A percentile compares a stretch with the other conserved stretches of the same genome.
These are phyloP conservation scores for Dolichallabes microphthalmus DNA, from an alignment of 2,113 vertebrate species.

Conservation along the genomic window DNA sequence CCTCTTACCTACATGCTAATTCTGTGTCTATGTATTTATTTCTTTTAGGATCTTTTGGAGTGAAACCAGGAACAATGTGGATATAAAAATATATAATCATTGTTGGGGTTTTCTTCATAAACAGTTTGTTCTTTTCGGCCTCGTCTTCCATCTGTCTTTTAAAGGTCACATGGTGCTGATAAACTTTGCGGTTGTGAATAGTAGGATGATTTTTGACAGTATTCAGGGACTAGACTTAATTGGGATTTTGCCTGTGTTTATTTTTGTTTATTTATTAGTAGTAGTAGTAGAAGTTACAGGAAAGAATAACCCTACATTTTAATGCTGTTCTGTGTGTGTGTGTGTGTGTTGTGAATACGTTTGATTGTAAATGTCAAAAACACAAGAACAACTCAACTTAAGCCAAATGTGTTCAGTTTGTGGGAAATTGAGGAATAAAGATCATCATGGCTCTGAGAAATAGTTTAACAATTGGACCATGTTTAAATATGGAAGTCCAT, in stretches of 20 bases:
- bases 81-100: neutral
- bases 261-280: neutral
- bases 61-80: constrained; percentile 45
- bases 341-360: neutral
- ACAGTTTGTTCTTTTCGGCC: constrained; percentile 34
- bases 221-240: neutral
- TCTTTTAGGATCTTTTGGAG: constrained; percentile 67
- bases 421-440: neutral
- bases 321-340: no score
- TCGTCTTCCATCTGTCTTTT: constrained; percentile 18
- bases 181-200: constrained; percentile 20
- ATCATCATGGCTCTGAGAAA: no score
- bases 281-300: neutral
- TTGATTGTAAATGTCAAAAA: neutral
- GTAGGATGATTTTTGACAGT: constrained; percentile 30
- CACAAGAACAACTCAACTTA: neutral
- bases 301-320: neutral
- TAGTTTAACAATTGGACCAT: neutral
- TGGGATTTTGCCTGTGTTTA: neutral
- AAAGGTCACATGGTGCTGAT: constrained; percentile 29
- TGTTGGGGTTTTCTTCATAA: neutral
- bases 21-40: constrained; percentile 36
- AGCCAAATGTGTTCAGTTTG: neutral
- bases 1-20: constrained; percentile 2
- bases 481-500: neutral